Conservation (phyloP, 53 echinoderm and acorn worm species). For the Holothuria leucospilota region DNA sequence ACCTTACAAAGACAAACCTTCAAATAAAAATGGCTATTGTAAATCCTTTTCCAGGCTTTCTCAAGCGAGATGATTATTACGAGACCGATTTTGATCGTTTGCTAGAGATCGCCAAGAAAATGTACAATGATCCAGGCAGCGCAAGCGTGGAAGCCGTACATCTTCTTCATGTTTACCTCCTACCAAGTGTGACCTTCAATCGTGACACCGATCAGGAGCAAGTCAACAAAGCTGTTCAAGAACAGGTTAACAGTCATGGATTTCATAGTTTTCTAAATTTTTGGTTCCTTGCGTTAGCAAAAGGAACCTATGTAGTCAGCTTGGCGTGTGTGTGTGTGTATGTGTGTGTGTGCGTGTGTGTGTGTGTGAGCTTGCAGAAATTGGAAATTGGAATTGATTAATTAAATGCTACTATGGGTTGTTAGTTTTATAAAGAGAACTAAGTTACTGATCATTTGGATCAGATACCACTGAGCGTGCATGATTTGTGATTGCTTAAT, state of each 20-base stretch:
- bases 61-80: conserved; percentile 64
- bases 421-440: no score
- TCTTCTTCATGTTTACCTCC: conserved; percentile 23
- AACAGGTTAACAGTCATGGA: conserved; percentile 13
- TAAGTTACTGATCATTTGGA: no score
- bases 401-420: no score
- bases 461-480: no score
- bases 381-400: no score
- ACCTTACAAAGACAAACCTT: no score
- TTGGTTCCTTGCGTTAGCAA: no score
- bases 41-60: conserved; percentile 45
- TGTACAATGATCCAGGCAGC: conserved; percentile 1
- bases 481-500: no score
- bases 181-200: conserved; percentile 9
- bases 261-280: not conserved
- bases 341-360: no score
- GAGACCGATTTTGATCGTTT: conserved; percentile 68
- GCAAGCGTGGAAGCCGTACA: not conserved
- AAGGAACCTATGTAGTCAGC: no score
- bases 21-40: not conserved
- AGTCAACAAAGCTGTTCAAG: not conserved
- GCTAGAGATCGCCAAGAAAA: conserved; percentile 70
- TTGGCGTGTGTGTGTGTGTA: no score
- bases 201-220: conserved; percentile 1
- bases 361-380: no score